Evolutionary conservation across 2,888 invertebrate species (phyloP).

Genomic region (Agonopterix subpropinquella): DNA sequence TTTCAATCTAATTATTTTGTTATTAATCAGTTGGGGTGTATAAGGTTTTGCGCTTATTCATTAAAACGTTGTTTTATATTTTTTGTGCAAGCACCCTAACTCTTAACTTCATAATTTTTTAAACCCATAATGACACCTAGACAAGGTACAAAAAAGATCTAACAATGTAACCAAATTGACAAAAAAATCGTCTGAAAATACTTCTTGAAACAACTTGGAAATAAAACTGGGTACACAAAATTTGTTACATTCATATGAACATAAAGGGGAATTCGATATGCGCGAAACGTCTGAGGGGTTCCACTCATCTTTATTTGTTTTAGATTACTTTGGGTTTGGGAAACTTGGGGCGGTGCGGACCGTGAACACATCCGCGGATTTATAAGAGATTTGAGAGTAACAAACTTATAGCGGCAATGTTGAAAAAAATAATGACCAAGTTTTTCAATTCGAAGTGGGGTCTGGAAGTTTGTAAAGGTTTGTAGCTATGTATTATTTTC

Average conservation of each 20-base stretch:
- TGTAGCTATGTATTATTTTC: no score
- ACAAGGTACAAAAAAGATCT: no score
- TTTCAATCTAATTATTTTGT: no score
- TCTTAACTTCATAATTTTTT: no score
- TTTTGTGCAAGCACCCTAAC: no score
- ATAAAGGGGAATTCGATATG: constrained; percentile 57
- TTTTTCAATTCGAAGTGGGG: constrained; percentile 44
- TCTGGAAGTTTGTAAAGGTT: no score
- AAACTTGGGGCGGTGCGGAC: constrained; percentile 46
- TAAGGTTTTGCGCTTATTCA: no score
- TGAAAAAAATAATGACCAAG: constrained; percentile 47
- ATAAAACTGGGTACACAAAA: constrained; percentile 40
- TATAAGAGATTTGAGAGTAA: constrained; percentile 44
- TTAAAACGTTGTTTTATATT: no score
- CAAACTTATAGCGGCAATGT: constrained; percentile 27
- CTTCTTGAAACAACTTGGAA: constrained; percentile 3
- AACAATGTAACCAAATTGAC: constrained; percentile 10
- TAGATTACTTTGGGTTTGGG: constrained; percentile 65
- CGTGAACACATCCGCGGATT: constrained; percentile 47
- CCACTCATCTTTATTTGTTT: constrained; percentile 70
- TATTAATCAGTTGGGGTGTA: no score
- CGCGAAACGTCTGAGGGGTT: constrained; percentile 52
- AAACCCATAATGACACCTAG: no score
- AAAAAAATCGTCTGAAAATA: neutral
- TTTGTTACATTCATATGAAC: constrained; percentile 55